Evolutionary conservation across 2,797 vertebrate species (phyloP), one percentile per base, ranked within the genome.

Genomic region (Chelidonichthys spinosus): DNA sequence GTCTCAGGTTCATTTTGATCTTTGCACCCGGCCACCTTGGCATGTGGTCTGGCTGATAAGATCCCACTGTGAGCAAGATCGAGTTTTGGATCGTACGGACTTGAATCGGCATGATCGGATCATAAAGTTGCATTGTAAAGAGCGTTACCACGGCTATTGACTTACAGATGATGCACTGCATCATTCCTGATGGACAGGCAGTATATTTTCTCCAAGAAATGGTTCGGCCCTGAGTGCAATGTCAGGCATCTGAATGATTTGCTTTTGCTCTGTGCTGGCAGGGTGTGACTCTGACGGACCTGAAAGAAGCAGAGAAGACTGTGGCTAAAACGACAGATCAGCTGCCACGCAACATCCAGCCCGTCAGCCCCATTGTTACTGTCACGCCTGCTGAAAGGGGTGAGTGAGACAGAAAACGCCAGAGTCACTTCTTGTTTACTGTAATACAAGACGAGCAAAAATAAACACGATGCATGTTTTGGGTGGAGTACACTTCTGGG

Each of bases 241-340:
- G 5, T 8, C 11, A 46, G 5, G 17, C 11, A 7, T 46, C 17
- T 73, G 50, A 44, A 32, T 56, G 13, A 7, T 70, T 64, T 44
- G 8, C 65, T 14, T 49, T 11, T 52, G 6, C 35, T 81, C 14
- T 79, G 9, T 77, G 56, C 53, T 69, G 32, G 9, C 85, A 98
- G 97, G 97, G 97, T 18, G 97, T 98, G 68, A 97, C 97, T 2
- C 90, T 98, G 66, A 97, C 96, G 0, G 97, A 98, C 81, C 85
- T 98, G 70, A 98, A 97, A 79, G 97, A 97, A 78, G 96, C 97
- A 0, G 96, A 98, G 87, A 96, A 95, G 86, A 94, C 72, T 0
- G 88, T 93, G 0, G 56, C 61, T 5, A 94, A 90, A 85, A 61
- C 46, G 14, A n/a, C 70, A 0, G 94, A 95, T 15, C 65, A 81